phyloP scores from a whole-genome alignment of 2,113 vertebrate genomes.

The Gila orcuttii region DNA sequence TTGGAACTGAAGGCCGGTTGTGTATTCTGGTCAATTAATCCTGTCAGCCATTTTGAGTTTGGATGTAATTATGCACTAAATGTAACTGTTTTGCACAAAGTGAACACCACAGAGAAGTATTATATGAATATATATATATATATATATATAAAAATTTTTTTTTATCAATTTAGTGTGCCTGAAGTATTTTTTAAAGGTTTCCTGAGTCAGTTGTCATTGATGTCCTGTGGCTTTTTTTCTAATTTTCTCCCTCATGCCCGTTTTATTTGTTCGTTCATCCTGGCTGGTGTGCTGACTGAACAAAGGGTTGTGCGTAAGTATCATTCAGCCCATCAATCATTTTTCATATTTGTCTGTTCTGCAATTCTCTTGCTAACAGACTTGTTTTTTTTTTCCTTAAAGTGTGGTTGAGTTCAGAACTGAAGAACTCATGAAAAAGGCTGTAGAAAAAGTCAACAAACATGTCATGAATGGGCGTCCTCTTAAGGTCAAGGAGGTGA shows the following conservation, averaged over 20 bases:
- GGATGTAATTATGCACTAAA: slow-evolving; percentile 59
- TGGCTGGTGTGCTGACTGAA: slow-evolving; percentile 65
- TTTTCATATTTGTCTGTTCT: not conserved
- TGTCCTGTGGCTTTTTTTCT: slow-evolving; percentile 48
- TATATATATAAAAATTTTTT: no score
- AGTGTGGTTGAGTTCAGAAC: slow-evolving; percentile 98
- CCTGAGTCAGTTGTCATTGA: slow-evolving; percentile 58
- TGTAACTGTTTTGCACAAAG: slow-evolving; percentile 14
- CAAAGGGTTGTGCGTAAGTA: slow-evolving; percentile 98
- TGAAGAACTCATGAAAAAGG: slow-evolving; percentile 97
- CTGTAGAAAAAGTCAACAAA: slow-evolving; percentile 96
- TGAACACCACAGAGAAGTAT: slow-evolving; percentile 43
- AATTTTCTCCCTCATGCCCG: slow-evolving; percentile 63
- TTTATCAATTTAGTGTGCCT: not conserved
- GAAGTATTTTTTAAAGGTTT: not conserved
- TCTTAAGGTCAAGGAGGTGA: slow-evolving; percentile 95
- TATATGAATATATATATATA: not conserved
- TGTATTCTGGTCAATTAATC: slow-evolving; percentile 33
- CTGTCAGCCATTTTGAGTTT: slow-evolving; percentile 53
- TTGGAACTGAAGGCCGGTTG: slow-evolving; percentile 34
- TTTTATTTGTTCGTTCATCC: slow-evolving; percentile 57
- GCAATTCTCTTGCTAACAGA: not conserved
- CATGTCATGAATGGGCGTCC: slow-evolving; percentile 93
- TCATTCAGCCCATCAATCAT: not conserved
- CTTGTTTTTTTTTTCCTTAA: slow-evolving; percentile 37